Evolutionary conservation across 2,888 invertebrate genomes (phyloP).

Genomic region (Ellobium chinense): DNA sequence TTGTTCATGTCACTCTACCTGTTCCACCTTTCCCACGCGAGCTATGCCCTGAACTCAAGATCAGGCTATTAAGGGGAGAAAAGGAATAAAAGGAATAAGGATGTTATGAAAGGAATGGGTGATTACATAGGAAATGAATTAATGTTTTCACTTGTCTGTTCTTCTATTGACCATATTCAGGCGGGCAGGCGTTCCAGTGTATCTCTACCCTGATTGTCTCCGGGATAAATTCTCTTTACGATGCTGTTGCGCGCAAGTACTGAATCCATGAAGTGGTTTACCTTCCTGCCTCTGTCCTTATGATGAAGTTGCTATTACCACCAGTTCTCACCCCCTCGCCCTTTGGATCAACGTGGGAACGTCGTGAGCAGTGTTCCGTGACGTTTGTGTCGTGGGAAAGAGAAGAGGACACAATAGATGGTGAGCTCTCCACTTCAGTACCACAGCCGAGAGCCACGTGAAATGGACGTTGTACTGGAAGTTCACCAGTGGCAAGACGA

Average conservation of each 20-base stretch:
- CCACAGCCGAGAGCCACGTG: background rate
- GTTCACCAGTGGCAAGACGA: background rate
- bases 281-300: background rate
- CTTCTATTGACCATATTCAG: background rate
- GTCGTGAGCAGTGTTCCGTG: background rate
- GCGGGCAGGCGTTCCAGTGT: background rate
- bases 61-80: conserved; percentile 1
- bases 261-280: background rate
- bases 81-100: too few species aligned
- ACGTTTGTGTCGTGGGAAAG: background rate
- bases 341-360: background rate
- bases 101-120: too few species aligned
- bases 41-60: background rate
- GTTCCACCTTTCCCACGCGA: background rate
- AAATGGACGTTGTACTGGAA: background rate
- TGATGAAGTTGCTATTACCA: background rate
- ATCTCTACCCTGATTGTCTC: background rate
- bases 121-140: conserved; percentile 7
- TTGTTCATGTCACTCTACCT: background rate
- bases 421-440: background rate
- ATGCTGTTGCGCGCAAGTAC: background rate
- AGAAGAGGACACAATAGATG: background rate
- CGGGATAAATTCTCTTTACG: background rate
- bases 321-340: background rate
- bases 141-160: background rate